These are phyloP conservation scores for Tringa solitaria DNA, from an alignment of 2,113 vertebrate genomes.

Conservation along the genomic window DNA sequence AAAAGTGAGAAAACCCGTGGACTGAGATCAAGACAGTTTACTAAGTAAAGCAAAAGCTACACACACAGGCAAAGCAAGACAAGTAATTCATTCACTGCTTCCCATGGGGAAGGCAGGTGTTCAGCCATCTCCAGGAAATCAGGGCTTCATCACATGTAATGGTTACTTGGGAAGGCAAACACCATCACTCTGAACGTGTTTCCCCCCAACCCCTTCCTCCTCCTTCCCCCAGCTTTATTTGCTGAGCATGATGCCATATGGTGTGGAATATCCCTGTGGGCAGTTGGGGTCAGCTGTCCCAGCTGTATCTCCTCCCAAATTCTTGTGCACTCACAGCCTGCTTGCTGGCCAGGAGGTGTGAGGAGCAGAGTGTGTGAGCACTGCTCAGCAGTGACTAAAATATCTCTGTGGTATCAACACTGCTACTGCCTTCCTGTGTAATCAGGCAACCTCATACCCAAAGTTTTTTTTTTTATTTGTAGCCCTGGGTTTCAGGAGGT, in stretches of 20 bases:
- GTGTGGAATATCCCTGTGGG: not conserved
- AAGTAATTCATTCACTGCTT: not conserved
- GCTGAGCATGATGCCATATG: not conserved
- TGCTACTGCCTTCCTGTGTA: not conserved
- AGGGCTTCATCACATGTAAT: accelerated
- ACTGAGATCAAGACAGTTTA: not conserved
- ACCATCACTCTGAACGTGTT: accelerated
- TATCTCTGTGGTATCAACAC: accelerated
- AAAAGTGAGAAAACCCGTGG: not conserved
- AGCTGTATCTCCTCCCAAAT: not conserved
- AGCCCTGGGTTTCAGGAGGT: not conserved
- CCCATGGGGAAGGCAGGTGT: not conserved
- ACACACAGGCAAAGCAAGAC: not conserved
- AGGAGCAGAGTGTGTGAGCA: not conserved
- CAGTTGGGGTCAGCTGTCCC: not conserved
- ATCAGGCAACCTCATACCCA: not conserved
- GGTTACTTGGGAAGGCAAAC: not conserved
- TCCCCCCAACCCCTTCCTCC: not conserved
- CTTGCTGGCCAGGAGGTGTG: accelerated
- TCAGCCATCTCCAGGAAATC: not conserved
- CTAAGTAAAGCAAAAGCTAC: not conserved
- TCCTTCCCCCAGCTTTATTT: not conserved
- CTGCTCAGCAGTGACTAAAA: not conserved
- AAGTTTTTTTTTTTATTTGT: not conserved
- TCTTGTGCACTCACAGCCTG: not conserved